Percentiles rank a stretch among this genome's conserved stretches.
Evolutionary conservation across 2,888 invertebrate genomes (phyloP).

Genomic region (Eugnorisma glareosa): DNA sequence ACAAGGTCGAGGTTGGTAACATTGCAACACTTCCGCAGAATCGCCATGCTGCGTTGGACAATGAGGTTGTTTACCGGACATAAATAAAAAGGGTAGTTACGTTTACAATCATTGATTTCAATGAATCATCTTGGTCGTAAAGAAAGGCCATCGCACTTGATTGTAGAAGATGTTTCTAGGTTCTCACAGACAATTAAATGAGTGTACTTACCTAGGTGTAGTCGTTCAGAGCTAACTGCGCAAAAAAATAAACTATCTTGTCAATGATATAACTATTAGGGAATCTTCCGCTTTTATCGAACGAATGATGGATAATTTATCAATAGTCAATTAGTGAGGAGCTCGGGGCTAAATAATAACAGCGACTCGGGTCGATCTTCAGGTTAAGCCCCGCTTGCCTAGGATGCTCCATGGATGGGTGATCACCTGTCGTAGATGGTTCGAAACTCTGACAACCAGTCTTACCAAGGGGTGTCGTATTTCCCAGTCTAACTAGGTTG

Average conservation of each 20-base stretch:
- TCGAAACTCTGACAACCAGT: too few species aligned
- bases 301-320: neutral
- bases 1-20: neutral
- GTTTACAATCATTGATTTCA: neutral
- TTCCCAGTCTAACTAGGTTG: too few species aligned
- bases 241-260: conserved; percentile 9
- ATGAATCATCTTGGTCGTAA: conserved; percentile 3
- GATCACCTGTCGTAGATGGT: too few species aligned
- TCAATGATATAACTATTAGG: conserved; percentile 1
- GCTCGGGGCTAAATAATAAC: too few species aligned
- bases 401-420: too few species aligned
- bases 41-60: neutral
- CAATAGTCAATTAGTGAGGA: too few species aligned
- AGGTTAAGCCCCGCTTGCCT: too few species aligned
- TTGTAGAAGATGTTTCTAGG: neutral
- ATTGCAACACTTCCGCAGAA: neutral
- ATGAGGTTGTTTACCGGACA: neutral
- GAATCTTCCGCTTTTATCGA: conserved; percentile 17
- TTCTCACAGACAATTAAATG: conserved; percentile 39
- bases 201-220: neutral
- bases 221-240: conserved; percentile 15
- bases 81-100: neutral
- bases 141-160: neutral
- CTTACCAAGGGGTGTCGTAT: too few species aligned
- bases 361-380: too few species aligned